phyloP scores from a whole-genome alignment of 2,888 invertebrate genomes.

The Tipula vernalis region DNA sequence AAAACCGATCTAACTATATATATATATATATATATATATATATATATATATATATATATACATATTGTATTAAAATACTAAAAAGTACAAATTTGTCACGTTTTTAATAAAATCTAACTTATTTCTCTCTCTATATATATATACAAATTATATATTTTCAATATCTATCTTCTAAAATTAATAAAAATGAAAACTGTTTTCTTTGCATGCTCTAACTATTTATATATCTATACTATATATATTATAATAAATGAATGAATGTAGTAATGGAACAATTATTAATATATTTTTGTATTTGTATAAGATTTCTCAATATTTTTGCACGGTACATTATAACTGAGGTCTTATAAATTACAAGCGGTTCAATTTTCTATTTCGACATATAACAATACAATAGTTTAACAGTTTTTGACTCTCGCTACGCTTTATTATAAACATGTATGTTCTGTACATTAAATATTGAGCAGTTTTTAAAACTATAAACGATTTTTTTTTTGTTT shows the following conservation, averaged over 20 bases:
- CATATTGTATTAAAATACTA: background rate
- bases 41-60: too few relatives aligned
- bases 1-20: background rate
- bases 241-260: background rate
- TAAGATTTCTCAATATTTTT: background rate
- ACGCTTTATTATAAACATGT: background rate
- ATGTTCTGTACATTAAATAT: background rate
- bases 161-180: background rate
- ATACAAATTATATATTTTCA: background rate
- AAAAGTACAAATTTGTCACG: background rate
- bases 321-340: background rate
- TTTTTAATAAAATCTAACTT: background rate
- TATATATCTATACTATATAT: background rate
- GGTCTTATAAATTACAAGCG: background rate
- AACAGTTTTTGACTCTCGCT: background rate
- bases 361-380: background rate
- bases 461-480: background rate
- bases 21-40: too few relatives aligned
- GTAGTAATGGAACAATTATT: background rate
- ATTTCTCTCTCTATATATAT: background rate
- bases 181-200: background rate
- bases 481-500: background rate
- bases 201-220: background rate
- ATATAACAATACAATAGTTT: background rate
- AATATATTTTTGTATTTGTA: background rate